Evolutionary conservation across 2,888 invertebrate genomes (phyloP), one percentile per base, ranked within the genome.

Genomic region (Aspidiotus destructor): DNA sequence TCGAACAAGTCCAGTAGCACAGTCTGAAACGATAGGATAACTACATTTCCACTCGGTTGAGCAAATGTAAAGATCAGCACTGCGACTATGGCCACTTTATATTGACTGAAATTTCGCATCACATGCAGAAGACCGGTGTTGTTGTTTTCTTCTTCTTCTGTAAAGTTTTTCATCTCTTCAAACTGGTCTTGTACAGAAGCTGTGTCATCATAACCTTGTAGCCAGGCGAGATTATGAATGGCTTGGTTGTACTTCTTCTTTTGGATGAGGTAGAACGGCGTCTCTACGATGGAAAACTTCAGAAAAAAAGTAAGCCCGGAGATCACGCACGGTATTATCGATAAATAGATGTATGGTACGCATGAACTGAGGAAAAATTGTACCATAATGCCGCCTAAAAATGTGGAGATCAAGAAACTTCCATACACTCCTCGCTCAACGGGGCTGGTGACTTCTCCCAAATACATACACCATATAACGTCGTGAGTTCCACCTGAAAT

Each of bases 401-500:
- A 71, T 70, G 71, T 71, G 8, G 72, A 71, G 54, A 72, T 71
- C 40, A 72, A 72, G n/a, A 70, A 64, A 10, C 72, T 72, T 44
- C 72, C 71, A n/a, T 73, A 69, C 7, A 72, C 70, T 9, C 73
- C 73, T 9, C 73, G 70, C 16, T 69, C 65, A 11, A 60, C 60
- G 7, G 72, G 68, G 10, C 72, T 69, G n/a, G 72, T 67, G 7
- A 72, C 70, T 70, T 73, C 73, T 8, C 71, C 73, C 7, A 73
- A 71, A 58, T 73, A 73, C 28, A 73, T 53, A 8, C 72, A 72
- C 6, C 71, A 71, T 2, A 71, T 70, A 5, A 72, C 72, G 52
- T 72, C 72, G 10, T 72, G 71, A 15, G 71, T 70, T 0, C 73
- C 73, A 71, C 72, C 72, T 6, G 73, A 69, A 9, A 73, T 55